Evolutionary conservation across 2,113 vertebrate genomes (phyloP).

Genomic region (Calcarius ornatus): DNA sequence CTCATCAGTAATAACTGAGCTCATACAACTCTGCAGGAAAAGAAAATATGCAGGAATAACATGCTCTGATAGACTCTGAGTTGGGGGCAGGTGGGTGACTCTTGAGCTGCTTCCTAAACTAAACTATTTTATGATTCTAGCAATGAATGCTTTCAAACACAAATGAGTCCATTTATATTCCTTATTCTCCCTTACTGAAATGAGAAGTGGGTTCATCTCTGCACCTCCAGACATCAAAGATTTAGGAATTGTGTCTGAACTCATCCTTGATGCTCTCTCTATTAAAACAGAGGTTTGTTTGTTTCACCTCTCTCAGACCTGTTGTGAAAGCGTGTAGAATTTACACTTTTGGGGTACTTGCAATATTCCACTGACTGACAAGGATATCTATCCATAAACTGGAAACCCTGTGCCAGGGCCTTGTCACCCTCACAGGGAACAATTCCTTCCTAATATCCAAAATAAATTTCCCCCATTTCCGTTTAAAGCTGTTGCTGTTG

Average conservation of each 20-base stretch:
- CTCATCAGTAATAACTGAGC: neutral
- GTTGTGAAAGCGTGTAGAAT: neutral
- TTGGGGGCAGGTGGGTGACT: rapidly evolving
- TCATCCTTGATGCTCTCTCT: rapidly evolving
- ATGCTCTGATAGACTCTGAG: neutral
- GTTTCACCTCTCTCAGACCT: neutral
- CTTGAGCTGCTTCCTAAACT: neutral
- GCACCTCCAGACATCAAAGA: neutral
- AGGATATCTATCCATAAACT: neutral
- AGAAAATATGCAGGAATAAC: neutral
- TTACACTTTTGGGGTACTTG: neutral
- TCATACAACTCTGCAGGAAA: neutral
- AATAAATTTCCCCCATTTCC: neutral
- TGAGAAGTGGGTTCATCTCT: neutral
- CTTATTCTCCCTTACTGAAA: neutral
- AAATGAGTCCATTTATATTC: neutral
- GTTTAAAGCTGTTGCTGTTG: neutral
- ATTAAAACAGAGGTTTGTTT: neutral
- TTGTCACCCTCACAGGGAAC: neutral
- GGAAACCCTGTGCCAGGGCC: neutral
- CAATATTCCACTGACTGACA: neutral
- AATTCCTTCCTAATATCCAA: neutral
- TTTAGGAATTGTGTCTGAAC: neutral
- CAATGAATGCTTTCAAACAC: neutral
- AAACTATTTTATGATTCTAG: neutral